Conservation (phyloP, 2,797 vertebrate genomes). For the Scomberomorus guttatus region DNA sequence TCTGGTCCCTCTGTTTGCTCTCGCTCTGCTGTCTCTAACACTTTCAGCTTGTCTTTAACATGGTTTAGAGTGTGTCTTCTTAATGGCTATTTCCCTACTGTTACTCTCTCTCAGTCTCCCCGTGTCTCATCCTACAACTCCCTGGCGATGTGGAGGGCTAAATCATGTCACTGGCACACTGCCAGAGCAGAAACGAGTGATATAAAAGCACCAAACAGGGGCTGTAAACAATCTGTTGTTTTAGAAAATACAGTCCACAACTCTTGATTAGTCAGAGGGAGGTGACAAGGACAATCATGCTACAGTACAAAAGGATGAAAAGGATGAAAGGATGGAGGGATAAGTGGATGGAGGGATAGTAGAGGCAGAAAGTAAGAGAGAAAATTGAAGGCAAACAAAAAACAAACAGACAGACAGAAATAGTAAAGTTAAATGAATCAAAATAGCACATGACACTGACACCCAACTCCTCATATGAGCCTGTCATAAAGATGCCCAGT, state of each 20-base stretch:
- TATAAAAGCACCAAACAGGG: constrained; percentile 30
- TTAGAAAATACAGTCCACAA: constrained; percentile 19
- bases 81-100: constrained; percentile 45
- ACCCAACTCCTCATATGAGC: constrained; percentile 38
- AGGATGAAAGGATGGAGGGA: constrained; percentile 3
- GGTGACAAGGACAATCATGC: constrained; percentile 22
- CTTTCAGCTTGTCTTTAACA: constrained; percentile 50
- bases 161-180: constrained; percentile 36
- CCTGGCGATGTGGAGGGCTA: constrained; percentile 39
- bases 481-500: constrained; percentile 55
- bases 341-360: constrained; percentile 14
- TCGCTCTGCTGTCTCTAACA: constrained; percentile 55
- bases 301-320: not conserved
- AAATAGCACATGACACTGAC: constrained; percentile 13
- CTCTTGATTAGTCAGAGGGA: constrained; percentile 21
- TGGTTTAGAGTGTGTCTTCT: constrained; percentile 41
- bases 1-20: constrained; percentile 55
- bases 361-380: constrained; percentile 16
- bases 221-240: constrained; percentile 41
- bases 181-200: constrained; percentile 20
- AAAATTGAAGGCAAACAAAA: constrained; percentile 5
- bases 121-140: constrained; percentile 34
- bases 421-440: constrained; percentile 14
- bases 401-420: constrained; percentile 3
- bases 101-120: constrained; percentile 3